These are phyloP conservation scores for Hippasteria phrygiana DNA, from an alignment of 53 echinoderm and acorn worm species.

Conservation along the genomic window DNA sequence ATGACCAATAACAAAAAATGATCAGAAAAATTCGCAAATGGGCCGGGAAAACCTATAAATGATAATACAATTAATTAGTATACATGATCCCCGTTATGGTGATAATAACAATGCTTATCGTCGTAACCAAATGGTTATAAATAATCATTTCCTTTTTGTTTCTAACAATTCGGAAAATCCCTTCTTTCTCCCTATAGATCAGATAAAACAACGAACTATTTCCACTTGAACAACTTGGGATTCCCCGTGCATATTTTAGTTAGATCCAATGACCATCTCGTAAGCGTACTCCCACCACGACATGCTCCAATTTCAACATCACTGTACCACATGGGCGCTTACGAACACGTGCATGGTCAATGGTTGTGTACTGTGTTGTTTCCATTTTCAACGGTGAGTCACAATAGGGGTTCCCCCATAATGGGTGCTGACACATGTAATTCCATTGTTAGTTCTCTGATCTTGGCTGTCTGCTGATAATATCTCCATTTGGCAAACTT, in stretches of 20 bases:
- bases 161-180: background rate
- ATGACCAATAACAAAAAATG: no score
- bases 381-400: background rate
- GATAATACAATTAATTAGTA: no score
- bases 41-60: no score
- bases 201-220: background rate
- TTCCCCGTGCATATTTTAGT: background rate
- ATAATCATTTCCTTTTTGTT: no score
- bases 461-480: background rate
- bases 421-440: background rate
- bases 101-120: no score
- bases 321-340: no score
- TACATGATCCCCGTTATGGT: no score
- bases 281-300: no score
- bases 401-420: background rate
- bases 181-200: background rate
- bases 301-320: no score
- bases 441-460: background rate
- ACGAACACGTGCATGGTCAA: background rate
- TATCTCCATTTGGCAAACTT: background rate
- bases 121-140: no score
- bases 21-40: no score
- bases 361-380: background rate
- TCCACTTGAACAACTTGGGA: background rate
- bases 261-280: no score